Conservation (phyloP, 1,140 invertebrate species). For the Bombus haemorrhoidalis region DNA sequence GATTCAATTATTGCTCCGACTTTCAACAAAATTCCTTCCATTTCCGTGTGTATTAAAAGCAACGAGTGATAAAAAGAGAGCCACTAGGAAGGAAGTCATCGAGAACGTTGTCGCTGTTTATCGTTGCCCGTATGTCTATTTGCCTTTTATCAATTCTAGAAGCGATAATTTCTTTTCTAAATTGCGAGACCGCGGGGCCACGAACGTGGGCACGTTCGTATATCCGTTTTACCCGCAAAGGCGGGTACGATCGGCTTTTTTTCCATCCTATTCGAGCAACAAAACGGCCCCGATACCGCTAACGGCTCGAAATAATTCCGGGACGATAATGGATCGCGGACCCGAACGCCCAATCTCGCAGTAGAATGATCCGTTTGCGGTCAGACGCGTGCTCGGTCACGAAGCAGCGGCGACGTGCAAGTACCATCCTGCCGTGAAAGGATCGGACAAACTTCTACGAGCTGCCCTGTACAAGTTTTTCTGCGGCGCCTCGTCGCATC, state of each 20-base stretch:
- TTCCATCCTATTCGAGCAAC: background rate
- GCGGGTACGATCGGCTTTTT: slow-evolving; percentile 8
- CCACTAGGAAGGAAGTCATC: slow-evolving; percentile 46
- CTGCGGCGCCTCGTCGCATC: slow-evolving; percentile 57
- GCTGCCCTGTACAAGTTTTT: slow-evolving; percentile 54
- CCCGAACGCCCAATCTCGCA: background rate
- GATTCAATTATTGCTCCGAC: too few relatives aligned
- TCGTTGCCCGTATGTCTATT: slow-evolving; percentile 64
- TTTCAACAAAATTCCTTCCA: background rate
- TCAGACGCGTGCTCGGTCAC: slow-evolving; percentile 17
- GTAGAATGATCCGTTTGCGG: slow-evolving; percentile 9
- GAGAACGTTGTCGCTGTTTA: slow-evolving; percentile 61
- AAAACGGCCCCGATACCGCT: too few relatives aligned
- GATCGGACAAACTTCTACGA: background rate
- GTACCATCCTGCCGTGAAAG: background rate
- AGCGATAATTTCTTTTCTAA: slow-evolving; percentile 67
- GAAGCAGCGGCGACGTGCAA: background rate
- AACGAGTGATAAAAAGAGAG: background rate
- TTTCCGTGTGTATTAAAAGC: background rate
- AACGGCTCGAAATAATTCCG: background rate
- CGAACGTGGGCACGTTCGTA: slow-evolving; percentile 9
- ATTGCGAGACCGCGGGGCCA: slow-evolving; percentile 50
- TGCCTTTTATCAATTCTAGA: slow-evolving; percentile 70
- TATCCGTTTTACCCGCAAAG: background rate
- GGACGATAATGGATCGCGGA: background rate